These are phyloP conservation scores for Plebejus melissa DNA, from an alignment of 2,888 invertebrate species.

Conservation along the genomic window DNA sequence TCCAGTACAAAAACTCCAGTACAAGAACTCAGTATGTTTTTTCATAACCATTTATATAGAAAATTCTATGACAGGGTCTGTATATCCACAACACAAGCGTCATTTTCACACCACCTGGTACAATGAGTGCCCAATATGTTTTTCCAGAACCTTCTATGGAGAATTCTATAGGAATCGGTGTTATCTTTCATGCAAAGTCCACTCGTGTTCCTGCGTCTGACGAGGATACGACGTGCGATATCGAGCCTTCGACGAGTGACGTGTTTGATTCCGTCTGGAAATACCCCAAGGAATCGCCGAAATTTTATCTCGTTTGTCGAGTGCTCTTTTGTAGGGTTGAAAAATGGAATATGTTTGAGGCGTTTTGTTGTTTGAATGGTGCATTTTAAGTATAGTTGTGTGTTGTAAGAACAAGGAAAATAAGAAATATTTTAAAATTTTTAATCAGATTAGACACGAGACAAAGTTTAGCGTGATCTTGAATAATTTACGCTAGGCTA, in stretches of 20 bases:
- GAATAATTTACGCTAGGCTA: too few species aligned
- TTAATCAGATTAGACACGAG: too few species aligned
- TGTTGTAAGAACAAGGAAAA: too few species aligned
- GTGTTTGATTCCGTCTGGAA: slow-evolving; percentile 15
- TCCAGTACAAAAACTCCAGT: not conserved
- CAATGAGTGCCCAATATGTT: slow-evolving; percentile 2
- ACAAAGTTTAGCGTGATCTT: too few species aligned
- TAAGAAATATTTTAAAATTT: too few species aligned
- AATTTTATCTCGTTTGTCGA: slow-evolving; percentile 13
- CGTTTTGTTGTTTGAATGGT: not conserved
- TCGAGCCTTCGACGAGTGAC: slow-evolving; percentile 45
- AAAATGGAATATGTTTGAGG: not conserved
- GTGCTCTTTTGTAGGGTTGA: slow-evolving; percentile 6
- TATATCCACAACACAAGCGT: not conserved
- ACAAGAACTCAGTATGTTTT: not conserved
- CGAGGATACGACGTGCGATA: slow-evolving; percentile 58
- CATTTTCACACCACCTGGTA: not conserved
- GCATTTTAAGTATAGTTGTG: not conserved
- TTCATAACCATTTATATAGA: not conserved
- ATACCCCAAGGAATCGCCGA: not conserved
- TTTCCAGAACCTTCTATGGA: slow-evolving; percentile 19
- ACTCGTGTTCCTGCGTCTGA: slow-evolving; percentile 44
- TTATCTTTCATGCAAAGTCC: slow-evolving; percentile 34
- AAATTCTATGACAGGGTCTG: slow-evolving; percentile 21
- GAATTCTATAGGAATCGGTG: slow-evolving; percentile 41